Evolutionary conservation across 2,888 invertebrate genomes (phyloP).

Genomic region (Lithophane socia): DNA sequence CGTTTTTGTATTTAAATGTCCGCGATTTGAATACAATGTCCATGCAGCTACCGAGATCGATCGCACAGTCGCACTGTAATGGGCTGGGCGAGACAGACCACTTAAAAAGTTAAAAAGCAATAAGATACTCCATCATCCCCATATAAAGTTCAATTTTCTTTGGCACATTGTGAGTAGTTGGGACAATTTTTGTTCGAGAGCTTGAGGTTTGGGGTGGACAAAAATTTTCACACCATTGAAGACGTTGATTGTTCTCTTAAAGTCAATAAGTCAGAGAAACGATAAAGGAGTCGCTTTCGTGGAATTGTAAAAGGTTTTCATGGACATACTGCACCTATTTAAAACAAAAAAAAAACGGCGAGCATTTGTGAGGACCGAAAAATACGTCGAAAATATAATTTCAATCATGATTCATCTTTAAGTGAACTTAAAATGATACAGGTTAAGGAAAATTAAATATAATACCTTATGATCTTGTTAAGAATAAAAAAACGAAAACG

Average conservation of each 20-base stretch:
- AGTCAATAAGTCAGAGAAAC: slow-evolving; percentile 70
- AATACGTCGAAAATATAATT: neutral
- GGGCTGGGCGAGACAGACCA: slow-evolving; percentile 81
- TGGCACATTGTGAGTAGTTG: slow-evolving; percentile 19
- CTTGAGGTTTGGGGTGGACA: slow-evolving; percentile 63
- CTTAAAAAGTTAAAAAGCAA: slow-evolving; percentile 53
- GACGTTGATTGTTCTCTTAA: slow-evolving; percentile 76
- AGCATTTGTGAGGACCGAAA: neutral
- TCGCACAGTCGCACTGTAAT: slow-evolving; percentile 75
- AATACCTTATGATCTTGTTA: slow-evolving; percentile 27
- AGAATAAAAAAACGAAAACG: slow-evolving; percentile 41
- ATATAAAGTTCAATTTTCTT: slow-evolving; percentile 25
- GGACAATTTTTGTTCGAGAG: slow-evolving; percentile 27
- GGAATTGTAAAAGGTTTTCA: slow-evolving; percentile 39
- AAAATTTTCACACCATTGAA: slow-evolving; percentile 80
- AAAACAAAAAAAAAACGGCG: neutral
- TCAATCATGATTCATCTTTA: neutral
- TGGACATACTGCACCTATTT: slow-evolving; percentile 27
- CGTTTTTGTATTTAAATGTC: slow-evolving; percentile 89
- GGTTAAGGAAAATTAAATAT: slow-evolving; percentile 27
- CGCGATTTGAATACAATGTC: slow-evolving; percentile 89
- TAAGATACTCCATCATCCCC: neutral
- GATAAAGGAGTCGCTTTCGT: slow-evolving; percentile 53
- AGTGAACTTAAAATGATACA: neutral
- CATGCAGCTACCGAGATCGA: slow-evolving; percentile 83